A percentile compares a stretch with the other conserved stretches of the same genome.
Conservation (phyloP, 1,140 invertebrate genomes). For the Sweltsa coloradensis region DNA sequence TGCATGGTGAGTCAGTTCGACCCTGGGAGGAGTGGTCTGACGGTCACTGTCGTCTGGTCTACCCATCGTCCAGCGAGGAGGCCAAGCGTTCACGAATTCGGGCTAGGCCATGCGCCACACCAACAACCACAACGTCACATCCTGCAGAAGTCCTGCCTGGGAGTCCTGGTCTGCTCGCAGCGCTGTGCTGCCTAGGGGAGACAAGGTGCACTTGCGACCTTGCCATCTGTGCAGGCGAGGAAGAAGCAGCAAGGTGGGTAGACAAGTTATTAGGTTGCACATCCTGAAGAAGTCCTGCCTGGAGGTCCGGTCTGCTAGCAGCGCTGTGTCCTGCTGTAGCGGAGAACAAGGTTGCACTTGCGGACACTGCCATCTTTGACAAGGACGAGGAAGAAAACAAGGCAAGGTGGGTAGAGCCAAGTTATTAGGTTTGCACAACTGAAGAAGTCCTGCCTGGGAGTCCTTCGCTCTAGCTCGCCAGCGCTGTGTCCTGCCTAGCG, state of each 20-base stretch:
- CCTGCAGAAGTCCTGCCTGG: conserved; percentile 83
- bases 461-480: too few species aligned
- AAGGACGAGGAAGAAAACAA: too few species aligned
- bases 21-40: conserved; percentile 89
- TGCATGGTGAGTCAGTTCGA: conserved; percentile 71
- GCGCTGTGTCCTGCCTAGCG: too few species aligned
- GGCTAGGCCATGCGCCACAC: conserved; percentile 99
- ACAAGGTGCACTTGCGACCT: conserved; percentile 80
- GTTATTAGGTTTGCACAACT: too few species aligned
- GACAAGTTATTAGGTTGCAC: too few species aligned
- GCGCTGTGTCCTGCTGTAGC: conserved; percentile 62
- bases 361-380: too few species aligned
- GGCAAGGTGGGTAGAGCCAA: too few species aligned
- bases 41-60: conserved; percentile 81
- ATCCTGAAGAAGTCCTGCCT: conserved; percentile 89
- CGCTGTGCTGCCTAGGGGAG: conserved; percentile 71
- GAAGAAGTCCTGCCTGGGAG: too few species aligned
- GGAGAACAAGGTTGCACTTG: too few species aligned
- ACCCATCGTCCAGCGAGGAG: conserved; percentile 76
- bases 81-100: conserved; percentile 81
- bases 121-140: conserved; percentile 99
- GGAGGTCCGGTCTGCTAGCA: conserved; percentile 80
- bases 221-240: conserved; percentile 94
- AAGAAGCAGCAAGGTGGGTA: conserved; percentile 86
- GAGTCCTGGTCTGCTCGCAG: conserved; percentile 81